Conservation (phyloP, 2,888 invertebrate species). For the Achlya flavicornis region DNA sequence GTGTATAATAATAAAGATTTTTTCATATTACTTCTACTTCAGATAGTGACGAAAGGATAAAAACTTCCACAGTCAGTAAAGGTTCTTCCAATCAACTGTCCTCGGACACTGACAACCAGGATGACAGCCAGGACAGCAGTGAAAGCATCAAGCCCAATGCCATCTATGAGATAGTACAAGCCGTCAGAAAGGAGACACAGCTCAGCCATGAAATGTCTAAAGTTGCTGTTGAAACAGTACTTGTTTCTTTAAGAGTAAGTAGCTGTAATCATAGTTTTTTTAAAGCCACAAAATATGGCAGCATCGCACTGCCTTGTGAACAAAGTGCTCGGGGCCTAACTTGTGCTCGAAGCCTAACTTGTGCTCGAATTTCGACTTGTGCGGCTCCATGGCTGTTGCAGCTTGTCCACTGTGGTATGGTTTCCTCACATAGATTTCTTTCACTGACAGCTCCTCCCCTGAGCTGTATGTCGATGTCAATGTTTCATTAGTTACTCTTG, state of each 20-base stretch:
- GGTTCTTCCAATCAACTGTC: constrained; percentile 62
- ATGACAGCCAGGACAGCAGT: constrained; percentile 78
- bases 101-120: constrained; percentile 77
- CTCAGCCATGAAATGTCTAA: constrained; percentile 94
- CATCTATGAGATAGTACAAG: constrained; percentile 90
- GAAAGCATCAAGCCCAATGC: constrained; percentile 80
- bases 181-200: constrained; percentile 92
- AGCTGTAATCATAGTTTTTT: background rate
- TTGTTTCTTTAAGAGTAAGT: constrained; percentile 77
- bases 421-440: too few species aligned
- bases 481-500: too few species aligned
- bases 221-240: constrained; percentile 91
- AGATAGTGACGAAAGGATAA: constrained; percentile 57
- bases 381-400: too few species aligned
- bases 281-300: too few species aligned
- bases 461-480: too few species aligned
- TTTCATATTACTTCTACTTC: background rate
- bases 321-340: too few species aligned
- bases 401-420: too few species aligned
- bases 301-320: too few species aligned
- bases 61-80: constrained; percentile 19
- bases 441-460: too few species aligned
- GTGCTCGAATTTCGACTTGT: too few species aligned
- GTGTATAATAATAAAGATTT: too few species aligned
- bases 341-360: too few species aligned